Evolutionary conservation across 2,888 invertebrate genomes (phyloP).

Genomic region (Lasioglossum lativentre): DNA sequence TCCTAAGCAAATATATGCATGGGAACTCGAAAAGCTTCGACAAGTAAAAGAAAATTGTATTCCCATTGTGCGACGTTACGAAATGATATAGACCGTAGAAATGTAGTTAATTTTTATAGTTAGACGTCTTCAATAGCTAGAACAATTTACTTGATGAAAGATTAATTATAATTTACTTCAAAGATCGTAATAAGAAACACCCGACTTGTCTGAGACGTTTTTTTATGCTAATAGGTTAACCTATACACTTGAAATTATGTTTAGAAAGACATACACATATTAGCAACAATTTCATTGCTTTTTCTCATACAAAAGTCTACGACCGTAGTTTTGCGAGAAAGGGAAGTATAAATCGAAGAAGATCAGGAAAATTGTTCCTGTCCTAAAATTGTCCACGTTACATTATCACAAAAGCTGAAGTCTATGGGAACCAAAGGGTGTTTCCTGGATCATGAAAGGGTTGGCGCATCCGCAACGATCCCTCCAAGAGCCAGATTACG

Average conservation of each 20-base stretch:
- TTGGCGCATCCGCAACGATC: neutral
- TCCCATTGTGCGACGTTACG: neutral
- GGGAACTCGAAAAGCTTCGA: neutral
- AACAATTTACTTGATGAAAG: no score
- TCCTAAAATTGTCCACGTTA: neutral
- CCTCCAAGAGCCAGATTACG: neutral
- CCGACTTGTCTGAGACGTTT: no score
- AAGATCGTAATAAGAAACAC: no score
- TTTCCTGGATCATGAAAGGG: neutral
- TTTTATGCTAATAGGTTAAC: no score
- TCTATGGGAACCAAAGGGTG: neutral
- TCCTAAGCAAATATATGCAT: constrained; percentile 56
- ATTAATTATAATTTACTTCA: no score
- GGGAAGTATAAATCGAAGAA: no score
- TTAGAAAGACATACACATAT: neutral
- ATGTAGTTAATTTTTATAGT: neutral
- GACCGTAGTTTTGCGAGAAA: no score
- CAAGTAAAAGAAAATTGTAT: neutral
- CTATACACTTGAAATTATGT: no score
- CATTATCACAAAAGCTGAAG: neutral
- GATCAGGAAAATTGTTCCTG: neutral
- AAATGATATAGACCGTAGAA: neutral
- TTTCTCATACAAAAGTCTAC: no score
- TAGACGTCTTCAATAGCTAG: neutral
- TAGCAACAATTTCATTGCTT: neutral